Percentiles rank a stretch among this genome's conserved stretches.
Evolutionary conservation across 2,113 vertebrate genomes (phyloP).

Genomic region (Thryonomys swinderianus): DNA sequence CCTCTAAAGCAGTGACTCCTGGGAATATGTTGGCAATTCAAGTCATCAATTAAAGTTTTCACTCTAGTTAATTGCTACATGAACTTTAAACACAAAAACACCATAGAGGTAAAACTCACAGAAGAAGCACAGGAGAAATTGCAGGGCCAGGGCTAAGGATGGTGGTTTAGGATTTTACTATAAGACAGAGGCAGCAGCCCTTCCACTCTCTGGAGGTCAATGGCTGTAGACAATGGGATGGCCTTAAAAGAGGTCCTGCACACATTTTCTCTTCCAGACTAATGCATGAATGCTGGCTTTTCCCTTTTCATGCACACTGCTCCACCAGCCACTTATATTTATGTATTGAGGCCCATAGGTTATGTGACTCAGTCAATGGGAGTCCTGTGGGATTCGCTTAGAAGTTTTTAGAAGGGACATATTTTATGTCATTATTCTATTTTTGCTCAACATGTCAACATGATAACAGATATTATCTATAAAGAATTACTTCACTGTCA

Average conservation of each 20-base stretch:
- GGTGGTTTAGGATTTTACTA: background rate
- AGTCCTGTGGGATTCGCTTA: background rate
- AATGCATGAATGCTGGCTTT: background rate
- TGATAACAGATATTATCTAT: background rate
- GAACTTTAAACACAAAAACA: background rate
- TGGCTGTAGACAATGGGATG: no score
- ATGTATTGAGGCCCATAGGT: background rate
- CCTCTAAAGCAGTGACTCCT: background rate
- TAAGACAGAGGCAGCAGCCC: background rate
- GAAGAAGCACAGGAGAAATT: background rate
- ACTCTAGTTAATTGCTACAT: background rate
- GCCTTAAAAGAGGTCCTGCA: background rate
- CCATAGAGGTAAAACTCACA: background rate
- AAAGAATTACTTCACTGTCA: background rate
- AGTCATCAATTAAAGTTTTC: background rate
- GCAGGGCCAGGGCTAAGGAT: background rate
- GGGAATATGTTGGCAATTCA: no score
- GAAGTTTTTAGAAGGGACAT: background rate
- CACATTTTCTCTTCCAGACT: background rate
- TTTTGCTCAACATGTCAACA: background rate
- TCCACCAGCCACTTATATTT: background rate
- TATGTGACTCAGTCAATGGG: no score
- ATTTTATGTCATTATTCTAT: background rate
- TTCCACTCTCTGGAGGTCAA: background rate
- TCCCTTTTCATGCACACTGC: background rate